These are phyloP conservation scores for Xanthorhoe spadicearia DNA, from an alignment of 2,888 invertebrate genomes.

Conservation along the genomic window DNA sequence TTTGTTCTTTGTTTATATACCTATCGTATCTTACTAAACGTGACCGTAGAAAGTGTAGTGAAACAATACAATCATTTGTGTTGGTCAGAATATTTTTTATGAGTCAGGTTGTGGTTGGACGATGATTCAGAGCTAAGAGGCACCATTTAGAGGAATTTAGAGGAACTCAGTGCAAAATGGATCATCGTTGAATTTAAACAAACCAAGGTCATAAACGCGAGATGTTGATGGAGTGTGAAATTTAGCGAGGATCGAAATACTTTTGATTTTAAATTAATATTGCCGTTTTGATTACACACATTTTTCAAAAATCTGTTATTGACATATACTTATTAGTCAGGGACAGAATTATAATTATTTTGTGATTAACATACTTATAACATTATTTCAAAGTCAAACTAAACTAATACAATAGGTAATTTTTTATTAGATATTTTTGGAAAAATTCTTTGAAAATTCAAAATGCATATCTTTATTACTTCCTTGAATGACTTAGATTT, in stretches of 20 bases:
- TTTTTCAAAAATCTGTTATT: too few relatives aligned
- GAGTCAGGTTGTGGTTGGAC: conserved; percentile 57
- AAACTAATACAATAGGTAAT: too few relatives aligned
- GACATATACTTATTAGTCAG: too few relatives aligned
- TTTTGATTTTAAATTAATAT: too few relatives aligned
- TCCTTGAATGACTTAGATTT: too few relatives aligned
- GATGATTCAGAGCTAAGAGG: conserved; percentile 57
- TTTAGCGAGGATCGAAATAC: background rate
- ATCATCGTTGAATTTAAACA: conserved; percentile 52
- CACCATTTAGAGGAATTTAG: conserved; percentile 54
- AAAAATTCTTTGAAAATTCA: too few relatives aligned
- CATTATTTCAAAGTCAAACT: too few relatives aligned
- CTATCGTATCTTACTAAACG: conserved; percentile 43
- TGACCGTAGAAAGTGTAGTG: conserved; percentile 57
- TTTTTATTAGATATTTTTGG: too few relatives aligned
- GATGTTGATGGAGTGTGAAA: background rate
- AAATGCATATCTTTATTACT: too few relatives aligned
- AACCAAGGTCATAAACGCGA: conserved; percentile 6
- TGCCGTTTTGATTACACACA: too few relatives aligned
- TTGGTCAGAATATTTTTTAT: conserved; percentile 48
- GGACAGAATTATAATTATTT: too few relatives aligned
- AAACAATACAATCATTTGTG: conserved; percentile 43
- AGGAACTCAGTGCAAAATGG: conserved; percentile 41
- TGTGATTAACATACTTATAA: too few relatives aligned
- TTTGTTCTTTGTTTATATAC: conserved; percentile 34